Evolutionary conservation across 2,888 invertebrate species (phyloP).

Genomic region (Unio delphinus): DNA sequence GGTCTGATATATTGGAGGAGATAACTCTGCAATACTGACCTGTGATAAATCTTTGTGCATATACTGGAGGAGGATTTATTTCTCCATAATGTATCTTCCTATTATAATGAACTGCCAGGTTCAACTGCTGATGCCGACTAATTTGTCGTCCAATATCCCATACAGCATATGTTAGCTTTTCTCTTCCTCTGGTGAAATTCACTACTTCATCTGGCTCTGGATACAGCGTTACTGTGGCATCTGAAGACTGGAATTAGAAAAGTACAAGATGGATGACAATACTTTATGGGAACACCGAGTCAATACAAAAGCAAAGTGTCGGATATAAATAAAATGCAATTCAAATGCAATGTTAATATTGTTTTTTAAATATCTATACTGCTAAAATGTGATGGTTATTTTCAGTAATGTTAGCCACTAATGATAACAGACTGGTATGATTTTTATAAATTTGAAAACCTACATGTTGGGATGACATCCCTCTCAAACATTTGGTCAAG

Average conservation of each 20-base stretch:
- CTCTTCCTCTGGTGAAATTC: slow-evolving; percentile 78
- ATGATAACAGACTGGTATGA: too few relatives aligned
- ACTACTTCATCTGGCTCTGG: slow-evolving; percentile 42
- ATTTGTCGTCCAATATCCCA: slow-evolving; percentile 77
- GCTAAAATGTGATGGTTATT: too few relatives aligned
- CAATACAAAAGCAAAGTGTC: too few relatives aligned
- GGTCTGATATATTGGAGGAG: too few relatives aligned
- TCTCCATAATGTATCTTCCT: slow-evolving; percentile 63
- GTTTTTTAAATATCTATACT: too few relatives aligned
- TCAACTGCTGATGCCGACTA: slow-evolving; percentile 73
- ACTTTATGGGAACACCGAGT: background rate
- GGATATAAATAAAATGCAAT: too few relatives aligned
- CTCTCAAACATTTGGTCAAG: too few relatives aligned
- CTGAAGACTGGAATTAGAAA: slow-evolving; percentile 6
- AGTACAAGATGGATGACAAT: background rate
- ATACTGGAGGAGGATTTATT: slow-evolving; percentile 76
- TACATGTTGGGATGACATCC: too few relatives aligned
- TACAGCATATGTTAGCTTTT: slow-evolving; percentile 79
- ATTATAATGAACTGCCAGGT: slow-evolving; percentile 80
- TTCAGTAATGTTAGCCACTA: too few relatives aligned
- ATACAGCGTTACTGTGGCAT: slow-evolving; percentile 30
- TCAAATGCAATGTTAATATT: too few relatives aligned
- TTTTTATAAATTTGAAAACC: too few relatives aligned
- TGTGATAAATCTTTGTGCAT: slow-evolving; percentile 78
- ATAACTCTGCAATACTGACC: slow-evolving; percentile 50